phyloP scores from a whole-genome alignment of 2,113 vertebrate species.

The Nyctibius bracteatus region DNA sequence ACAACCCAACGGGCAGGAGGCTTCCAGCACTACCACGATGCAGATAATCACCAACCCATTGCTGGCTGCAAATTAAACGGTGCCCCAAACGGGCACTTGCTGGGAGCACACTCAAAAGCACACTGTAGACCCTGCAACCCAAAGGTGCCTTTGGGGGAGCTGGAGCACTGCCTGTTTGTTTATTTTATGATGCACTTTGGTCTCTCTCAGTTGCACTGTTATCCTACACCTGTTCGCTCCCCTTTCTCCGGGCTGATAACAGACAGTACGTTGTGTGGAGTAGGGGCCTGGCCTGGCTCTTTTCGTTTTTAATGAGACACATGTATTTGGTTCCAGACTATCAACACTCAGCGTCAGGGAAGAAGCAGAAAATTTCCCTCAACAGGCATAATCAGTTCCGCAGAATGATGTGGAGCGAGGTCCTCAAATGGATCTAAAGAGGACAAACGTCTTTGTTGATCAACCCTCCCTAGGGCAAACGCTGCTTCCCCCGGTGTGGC shows the following conservation, averaged over 20 bases:
- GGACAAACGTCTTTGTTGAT: neutral
- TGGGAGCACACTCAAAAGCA: neutral
- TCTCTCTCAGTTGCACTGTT: conserved; percentile 56
- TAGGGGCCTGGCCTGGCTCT: neutral
- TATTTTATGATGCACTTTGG: conserved; percentile 62
- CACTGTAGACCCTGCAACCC: neutral
- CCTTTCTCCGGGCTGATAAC: conserved; percentile 27
- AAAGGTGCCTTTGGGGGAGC: conserved; percentile 17
- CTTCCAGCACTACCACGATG: neutral
- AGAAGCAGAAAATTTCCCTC: conserved; percentile 3
- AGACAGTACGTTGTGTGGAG: neutral
- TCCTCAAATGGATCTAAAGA: neutral
- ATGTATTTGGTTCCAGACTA: neutral
- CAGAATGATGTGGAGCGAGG: neutral
- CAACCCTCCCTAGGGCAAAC: neutral
- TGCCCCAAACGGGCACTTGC: neutral
- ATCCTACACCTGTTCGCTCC: conserved; percentile 52
- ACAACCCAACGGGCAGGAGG: rapidly evolving
- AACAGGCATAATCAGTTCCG: neutral
- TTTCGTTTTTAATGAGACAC: neutral
- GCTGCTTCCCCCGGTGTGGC: neutral
- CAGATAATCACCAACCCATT: neutral
- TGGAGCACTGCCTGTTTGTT: conserved; percentile 20
- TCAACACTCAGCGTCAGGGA: neutral
- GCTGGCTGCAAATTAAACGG: neutral